These are phyloP conservation scores for Drosophila barbarae DNA, from an alignment of 2,888 invertebrate species.

Conservation along the genomic window DNA sequence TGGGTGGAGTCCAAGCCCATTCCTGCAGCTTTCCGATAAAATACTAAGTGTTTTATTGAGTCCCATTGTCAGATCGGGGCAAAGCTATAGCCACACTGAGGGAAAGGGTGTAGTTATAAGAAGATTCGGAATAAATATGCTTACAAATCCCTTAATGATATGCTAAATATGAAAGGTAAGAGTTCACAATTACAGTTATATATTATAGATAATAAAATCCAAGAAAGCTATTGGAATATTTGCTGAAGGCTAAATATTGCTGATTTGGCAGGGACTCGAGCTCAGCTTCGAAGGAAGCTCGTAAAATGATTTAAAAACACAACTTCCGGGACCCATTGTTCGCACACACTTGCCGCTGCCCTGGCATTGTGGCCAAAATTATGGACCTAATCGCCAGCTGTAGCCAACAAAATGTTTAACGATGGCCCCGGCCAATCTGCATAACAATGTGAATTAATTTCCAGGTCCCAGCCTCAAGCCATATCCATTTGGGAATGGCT, in stretches of 20 bases:
- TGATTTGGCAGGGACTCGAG: not conserved
- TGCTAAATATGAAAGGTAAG: not conserved
- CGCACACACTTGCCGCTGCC: slow-evolving; percentile 11
- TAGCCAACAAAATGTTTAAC: slow-evolving; percentile 26
- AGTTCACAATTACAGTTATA: too few relatives aligned
- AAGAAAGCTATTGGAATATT: not conserved
- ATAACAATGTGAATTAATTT: slow-evolving; percentile 43
- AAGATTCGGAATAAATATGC: not conserved
- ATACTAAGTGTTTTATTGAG: slow-evolving; percentile 11
- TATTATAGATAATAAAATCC: not conserved
- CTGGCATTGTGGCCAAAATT: too few relatives aligned
- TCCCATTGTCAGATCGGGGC: not conserved
- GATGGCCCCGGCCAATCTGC: slow-evolving; percentile 28
- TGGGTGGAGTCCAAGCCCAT: not conserved
- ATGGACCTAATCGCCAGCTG: slow-evolving; percentile 7
- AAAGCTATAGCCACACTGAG: not conserved
- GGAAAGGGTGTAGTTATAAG: not conserved
- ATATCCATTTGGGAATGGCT: not conserved
- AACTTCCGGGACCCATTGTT: slow-evolving; percentile 6
- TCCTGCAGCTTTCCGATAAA: slow-evolving; percentile 1
- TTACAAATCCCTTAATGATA: not conserved
- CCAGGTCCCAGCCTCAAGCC: slow-evolving; percentile 9
- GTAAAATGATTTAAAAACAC: slow-evolving; percentile 3
- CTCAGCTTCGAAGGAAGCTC: not conserved
- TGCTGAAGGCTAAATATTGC: slow-evolving; percentile 5